Percentiles rank a stretch among this genome's conserved stretches.
phyloP scores from a whole-genome alignment of 2,113 vertebrate genomes.

The Ahaetulla prasina region DNA sequence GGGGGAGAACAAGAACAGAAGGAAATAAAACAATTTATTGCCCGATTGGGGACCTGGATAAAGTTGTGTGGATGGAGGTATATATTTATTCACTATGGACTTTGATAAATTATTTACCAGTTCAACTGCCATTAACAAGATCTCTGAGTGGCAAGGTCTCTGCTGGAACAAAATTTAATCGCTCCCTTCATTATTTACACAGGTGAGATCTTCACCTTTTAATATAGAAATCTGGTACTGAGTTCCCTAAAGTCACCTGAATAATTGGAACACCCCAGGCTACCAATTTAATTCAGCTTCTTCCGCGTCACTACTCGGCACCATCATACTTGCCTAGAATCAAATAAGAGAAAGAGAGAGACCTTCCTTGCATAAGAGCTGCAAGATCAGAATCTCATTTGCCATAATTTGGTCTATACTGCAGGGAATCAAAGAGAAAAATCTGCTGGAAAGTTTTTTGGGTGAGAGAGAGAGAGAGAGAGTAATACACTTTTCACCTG shows the following conservation, averaged over 20 bases:
- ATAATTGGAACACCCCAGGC: constrained; percentile 39
- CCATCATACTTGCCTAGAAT: background rate
- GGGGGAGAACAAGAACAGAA: background rate
- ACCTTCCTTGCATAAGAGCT: constrained; percentile 12
- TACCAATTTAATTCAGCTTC: constrained; percentile 32
- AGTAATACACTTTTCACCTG: background rate
- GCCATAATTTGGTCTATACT: constrained; percentile 24
- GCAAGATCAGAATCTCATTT: constrained; percentile 22
- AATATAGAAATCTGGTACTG: constrained; percentile 47
- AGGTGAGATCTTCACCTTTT: constrained; percentile 57
- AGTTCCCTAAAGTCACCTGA: constrained; percentile 54
- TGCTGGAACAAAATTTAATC: constrained; percentile 66
- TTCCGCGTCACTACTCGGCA: background rate
- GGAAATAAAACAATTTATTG: constrained; percentile 64
- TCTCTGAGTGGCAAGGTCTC: constrained; percentile 59
- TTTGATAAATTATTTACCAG: constrained; percentile 75
- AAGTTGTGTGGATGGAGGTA: constrained; percentile 61
- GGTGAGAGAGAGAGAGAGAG: background rate
- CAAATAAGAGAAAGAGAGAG: constrained; percentile 22
- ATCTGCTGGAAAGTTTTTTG: background rate
- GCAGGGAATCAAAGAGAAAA: constrained; percentile 10
- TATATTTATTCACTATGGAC: constrained; percentile 67
- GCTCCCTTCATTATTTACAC: constrained; percentile 50
- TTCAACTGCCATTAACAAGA: constrained; percentile 67
- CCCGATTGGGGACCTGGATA: constrained; percentile 58